A percentile compares a stretch with the other conserved stretches of the same genome.
These are phyloP conservation scores for Crax fasciolata DNA, from an alignment of 2,797 vertebrate genomes.

Conservation along the genomic window DNA sequence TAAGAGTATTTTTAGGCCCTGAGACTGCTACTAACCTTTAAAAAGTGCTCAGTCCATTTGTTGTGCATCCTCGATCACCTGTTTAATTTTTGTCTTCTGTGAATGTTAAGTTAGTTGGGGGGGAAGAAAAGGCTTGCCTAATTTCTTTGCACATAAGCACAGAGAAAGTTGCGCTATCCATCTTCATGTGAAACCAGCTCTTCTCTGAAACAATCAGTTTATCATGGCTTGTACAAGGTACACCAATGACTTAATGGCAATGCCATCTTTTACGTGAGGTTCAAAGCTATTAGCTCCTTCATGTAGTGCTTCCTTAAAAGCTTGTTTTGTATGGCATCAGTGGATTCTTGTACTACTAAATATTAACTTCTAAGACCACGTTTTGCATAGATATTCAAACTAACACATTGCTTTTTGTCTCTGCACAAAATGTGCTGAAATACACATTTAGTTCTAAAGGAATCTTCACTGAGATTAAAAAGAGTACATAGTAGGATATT, in stretches of 20 bases:
- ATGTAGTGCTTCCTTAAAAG: not conserved
- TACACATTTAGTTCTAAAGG: not conserved
- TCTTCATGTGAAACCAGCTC: not conserved
- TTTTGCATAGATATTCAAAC: not conserved
- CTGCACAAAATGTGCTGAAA: not conserved
- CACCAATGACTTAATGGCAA: not conserved
- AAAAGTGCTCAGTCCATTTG: constrained; percentile 30
- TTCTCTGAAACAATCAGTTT: not conserved
- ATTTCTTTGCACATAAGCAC: not conserved
- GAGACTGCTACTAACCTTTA: constrained; percentile 60
- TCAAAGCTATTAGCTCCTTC: not conserved
- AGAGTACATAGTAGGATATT: not conserved
- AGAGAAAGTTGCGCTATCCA: not conserved
- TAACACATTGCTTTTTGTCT: not conserved
- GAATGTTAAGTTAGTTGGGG: not conserved
- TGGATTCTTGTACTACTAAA: not conserved
- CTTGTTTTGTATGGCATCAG: not conserved
- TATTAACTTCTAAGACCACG: not conserved
- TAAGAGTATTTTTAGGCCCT: constrained; percentile 7
- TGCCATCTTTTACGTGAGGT: not conserved
- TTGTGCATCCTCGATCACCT: not conserved
- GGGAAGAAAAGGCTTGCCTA: not conserved
- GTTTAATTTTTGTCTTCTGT: not conserved
- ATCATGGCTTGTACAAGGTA: not conserved
- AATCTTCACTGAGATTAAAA: not conserved